Evolutionary conservation across 2,113 vertebrate species (phyloP).

Genomic region (Poeciliopsis turrubarensis): DNA sequence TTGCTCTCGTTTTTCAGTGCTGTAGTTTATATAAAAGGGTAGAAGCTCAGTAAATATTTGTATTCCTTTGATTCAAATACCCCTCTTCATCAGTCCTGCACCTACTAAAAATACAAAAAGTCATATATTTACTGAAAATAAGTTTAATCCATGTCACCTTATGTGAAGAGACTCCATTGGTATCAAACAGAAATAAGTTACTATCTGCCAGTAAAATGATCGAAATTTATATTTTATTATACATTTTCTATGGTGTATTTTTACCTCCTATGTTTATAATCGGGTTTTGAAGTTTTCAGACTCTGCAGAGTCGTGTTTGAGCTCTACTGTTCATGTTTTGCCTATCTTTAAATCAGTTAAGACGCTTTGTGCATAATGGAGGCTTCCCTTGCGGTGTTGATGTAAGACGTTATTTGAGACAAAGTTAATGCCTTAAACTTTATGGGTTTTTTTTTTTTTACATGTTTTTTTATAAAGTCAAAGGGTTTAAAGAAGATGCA

Average conservation of each 20-base stretch:
- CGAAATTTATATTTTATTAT: conserved; percentile 51
- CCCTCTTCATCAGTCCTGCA: neutral
- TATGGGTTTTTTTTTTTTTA: too few relatives aligned
- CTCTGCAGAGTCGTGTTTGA: neutral
- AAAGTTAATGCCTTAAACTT: neutral
- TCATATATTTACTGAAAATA: neutral
- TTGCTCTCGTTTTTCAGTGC: neutral
- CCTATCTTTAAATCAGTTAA: neutral
- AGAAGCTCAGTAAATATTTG: neutral
- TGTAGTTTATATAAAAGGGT: neutral
- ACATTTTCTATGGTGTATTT: conserved; percentile 35
- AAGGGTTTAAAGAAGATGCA: neutral
- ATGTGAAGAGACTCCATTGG: neutral
- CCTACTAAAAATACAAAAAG: neutral
- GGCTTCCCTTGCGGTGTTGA: neutral
- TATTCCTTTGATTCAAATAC: neutral
- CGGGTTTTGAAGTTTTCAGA: neutral
- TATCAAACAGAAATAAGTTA: neutral
- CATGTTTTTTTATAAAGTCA: neutral
- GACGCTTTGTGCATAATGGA: neutral
- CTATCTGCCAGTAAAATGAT: conserved; percentile 6
- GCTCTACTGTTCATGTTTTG: neutral
- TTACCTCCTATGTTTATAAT: conserved; percentile 24
- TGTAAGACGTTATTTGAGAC: neutral
- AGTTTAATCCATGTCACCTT: neutral